Percentiles rank a stretch among this genome's conserved stretches.
Evolutionary conservation across 2,888 invertebrate genomes (phyloP).

Genomic region (Archips xylosteana): DNA sequence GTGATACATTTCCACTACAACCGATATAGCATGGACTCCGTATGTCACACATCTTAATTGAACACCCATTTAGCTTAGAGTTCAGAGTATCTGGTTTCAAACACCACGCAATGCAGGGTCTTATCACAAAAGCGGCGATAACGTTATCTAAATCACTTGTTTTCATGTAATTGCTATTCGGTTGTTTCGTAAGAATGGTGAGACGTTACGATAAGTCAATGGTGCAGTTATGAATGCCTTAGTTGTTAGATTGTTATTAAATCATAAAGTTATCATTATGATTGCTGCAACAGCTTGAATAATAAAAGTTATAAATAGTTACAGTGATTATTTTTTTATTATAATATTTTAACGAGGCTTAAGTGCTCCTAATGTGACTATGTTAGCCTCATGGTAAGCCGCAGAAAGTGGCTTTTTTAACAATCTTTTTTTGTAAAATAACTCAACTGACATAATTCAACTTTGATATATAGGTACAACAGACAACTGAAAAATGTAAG

Average conservation of each 20-base stretch:
- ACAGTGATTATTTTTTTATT: too few species aligned
- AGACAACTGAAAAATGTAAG: too few species aligned
- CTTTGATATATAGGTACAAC: too few species aligned
- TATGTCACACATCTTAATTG: not conserved
- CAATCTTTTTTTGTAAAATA: too few species aligned
- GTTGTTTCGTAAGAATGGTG: slow-evolving; percentile 37
- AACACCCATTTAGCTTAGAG: slow-evolving; percentile 10
- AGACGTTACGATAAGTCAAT: slow-evolving; percentile 24
- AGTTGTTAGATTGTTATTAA: slow-evolving; percentile 9
- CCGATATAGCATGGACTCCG: slow-evolving; percentile 14
- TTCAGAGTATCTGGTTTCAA: slow-evolving; percentile 29
- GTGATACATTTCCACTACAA: slow-evolving; percentile 11
- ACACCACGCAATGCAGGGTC: slow-evolving; percentile 53
- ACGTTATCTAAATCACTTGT: slow-evolving; percentile 69
- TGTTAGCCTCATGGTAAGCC: too few species aligned
- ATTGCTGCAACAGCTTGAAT: not conserved
- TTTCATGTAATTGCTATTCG: slow-evolving; percentile 47
- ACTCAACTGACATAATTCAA: too few species aligned
- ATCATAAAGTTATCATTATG: not conserved
- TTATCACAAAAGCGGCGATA: slow-evolving; percentile 59
- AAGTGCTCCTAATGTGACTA: too few species aligned
- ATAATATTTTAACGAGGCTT: too few species aligned
- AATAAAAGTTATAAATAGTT: too few species aligned
- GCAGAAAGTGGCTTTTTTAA: too few species aligned
- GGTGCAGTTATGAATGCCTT: not conserved